These are phyloP conservation scores for Anas georgica DNA, from an alignment of 2,797 vertebrate species.

Conservation along the genomic window DNA sequence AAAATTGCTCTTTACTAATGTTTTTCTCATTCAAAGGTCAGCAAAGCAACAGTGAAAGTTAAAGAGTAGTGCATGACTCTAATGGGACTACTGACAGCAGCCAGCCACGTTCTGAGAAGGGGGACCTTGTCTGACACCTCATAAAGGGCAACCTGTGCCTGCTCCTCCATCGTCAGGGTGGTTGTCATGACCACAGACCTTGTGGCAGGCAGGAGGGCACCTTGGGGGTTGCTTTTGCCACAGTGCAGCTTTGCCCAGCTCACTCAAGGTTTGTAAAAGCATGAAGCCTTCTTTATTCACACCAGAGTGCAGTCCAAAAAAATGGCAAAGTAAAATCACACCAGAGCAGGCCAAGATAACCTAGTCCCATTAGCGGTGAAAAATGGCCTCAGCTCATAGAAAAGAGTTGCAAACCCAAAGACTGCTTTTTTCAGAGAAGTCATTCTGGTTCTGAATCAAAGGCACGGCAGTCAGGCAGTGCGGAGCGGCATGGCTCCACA, in stretches of 20 bases:
- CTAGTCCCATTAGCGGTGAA: background rate
- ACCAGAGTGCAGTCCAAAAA: background rate
- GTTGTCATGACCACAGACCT: fast-evolving
- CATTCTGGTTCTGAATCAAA: slow-evolving; percentile 29
- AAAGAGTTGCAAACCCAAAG: slow-evolving; percentile 9
- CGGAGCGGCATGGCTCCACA: slow-evolving; percentile 30
- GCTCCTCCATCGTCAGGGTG: fast-evolving
- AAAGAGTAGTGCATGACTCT: background rate
- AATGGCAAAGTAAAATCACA: background rate
- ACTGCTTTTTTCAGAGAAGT: slow-evolving; percentile 5
- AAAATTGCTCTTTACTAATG: slow-evolving; percentile 26
- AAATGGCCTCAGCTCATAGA: background rate
- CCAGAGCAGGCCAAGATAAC: background rate
- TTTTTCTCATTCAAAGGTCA: slow-evolving; percentile 31
- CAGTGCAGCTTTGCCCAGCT: background rate
- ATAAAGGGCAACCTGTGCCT: background rate
- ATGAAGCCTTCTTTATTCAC: background rate
- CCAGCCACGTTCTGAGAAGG: background rate
- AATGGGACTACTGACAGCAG: background rate
- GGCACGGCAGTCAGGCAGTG: background rate
- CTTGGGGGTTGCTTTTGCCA: background rate
- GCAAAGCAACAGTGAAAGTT: slow-evolving; percentile 1
- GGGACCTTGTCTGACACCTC: background rate
- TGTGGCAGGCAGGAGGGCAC: background rate
- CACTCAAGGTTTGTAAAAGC: background rate